Evolutionary conservation across 92 coral and sea anemone species (phyloP), one percentile per base, ranked within the genome.

Genomic region (Siderastrea siderea): DNA sequence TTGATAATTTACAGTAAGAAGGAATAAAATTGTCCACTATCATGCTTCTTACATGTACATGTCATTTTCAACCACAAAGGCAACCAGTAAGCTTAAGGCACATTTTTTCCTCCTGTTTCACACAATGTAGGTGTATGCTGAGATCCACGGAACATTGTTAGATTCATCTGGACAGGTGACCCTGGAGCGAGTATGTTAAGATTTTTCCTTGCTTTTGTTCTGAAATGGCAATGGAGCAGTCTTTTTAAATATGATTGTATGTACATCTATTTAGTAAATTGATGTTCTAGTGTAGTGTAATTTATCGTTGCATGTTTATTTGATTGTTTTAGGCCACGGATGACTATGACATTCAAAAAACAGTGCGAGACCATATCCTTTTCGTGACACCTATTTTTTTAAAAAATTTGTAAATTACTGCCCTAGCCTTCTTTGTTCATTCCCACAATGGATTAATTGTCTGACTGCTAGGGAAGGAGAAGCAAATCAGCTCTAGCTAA

Each of bases 311-410:
- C 26, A 52, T 14, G 47, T 43, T 71, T 73, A 11, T 19, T 75
- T 19, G 3, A 14, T 83, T 68, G 72, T 38, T 61, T 14, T 59
- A 97, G 99, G 98, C 98, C 2, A 83, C 94, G 92, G 99, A 97
- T 92, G 95, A 95, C 65, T 52, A 80, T 43, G 92, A 92, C 68
- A 98, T 97, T 19, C 96, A 95, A 54, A 70, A 69, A 64, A 86
- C 59, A 77, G 87, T 97, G 19, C 92, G 85, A 86, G 84, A 84
- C 77, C 99, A 97, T 97, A 97, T 97, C 99, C 99, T 97, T 94
- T 77, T 13, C 7, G 13, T 8, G 14, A 2, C 6, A 53, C 2
- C 12, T n/a, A 19, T 52, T 47, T 51, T 5, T 62, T 2, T 17
- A 48, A 0, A 57, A 57, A 12, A 26, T 26, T 26, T 26, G 38